Conservation (phyloP, 2,113 vertebrate species). For the Regulus satrapa region DNA sequence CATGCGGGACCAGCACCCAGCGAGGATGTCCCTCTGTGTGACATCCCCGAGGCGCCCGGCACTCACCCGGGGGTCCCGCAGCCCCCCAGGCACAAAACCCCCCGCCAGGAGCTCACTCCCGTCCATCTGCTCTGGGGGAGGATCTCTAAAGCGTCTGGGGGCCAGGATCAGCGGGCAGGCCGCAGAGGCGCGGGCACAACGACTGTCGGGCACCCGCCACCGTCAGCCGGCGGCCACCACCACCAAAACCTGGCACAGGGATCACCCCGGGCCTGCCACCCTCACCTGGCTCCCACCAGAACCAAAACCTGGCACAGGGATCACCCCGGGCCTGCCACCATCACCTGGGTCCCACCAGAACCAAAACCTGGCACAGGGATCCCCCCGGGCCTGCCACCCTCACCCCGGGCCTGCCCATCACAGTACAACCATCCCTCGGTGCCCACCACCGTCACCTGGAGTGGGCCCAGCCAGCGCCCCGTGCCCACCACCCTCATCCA, state of each 20-base stretch:
- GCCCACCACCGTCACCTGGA: not conserved
- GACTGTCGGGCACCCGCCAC: not conserved
- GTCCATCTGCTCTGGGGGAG: not conserved
- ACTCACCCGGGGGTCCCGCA: not conserved
- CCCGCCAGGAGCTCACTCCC: no score
- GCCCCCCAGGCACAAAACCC: not conserved
- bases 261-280: no score
- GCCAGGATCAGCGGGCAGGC: accelerated
- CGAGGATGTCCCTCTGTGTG: not conserved
- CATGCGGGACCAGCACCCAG: not conserved
- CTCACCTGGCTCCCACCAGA: no score
- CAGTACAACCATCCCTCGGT: no score
- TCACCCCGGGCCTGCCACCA: not conserved
- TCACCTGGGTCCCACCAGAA: not conserved
- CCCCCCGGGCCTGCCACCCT: not conserved
- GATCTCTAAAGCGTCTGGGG: accelerated
- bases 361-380: not conserved
- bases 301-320: not conserved
- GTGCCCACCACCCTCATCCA: no score
- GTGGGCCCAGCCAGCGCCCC: no score
- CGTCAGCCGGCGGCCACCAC: no score
- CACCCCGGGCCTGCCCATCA: not conserved
- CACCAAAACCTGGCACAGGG: no score
- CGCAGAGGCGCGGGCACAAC: accelerated
- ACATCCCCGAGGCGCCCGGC: accelerated